Conservation (phyloP, 2,113 vertebrate species). For the Lepus timidus region DNA sequence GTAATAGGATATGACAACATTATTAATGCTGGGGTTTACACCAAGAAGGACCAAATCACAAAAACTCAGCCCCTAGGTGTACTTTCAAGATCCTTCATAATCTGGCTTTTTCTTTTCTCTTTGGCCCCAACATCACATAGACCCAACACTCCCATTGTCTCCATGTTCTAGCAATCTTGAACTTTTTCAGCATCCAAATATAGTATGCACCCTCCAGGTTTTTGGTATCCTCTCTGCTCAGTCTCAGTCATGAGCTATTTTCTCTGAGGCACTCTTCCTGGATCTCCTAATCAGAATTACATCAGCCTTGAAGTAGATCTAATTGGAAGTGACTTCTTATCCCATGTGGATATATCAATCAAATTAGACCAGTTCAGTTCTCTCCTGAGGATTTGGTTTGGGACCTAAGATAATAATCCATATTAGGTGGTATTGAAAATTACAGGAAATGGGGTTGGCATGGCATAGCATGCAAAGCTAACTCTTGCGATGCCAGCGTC, state of each 20-base stretch:
- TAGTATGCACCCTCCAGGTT: background rate
- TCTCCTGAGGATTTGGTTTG: background rate
- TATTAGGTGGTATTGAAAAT: background rate
- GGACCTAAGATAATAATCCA: background rate
- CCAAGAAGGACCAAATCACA: background rate
- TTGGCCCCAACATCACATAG: background rate
- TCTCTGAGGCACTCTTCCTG: background rate
- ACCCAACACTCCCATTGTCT: background rate
- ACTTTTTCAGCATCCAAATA: background rate
- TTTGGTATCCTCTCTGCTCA: background rate
- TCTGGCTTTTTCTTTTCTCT: background rate
- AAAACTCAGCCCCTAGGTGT: background rate
- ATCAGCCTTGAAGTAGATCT: background rate
- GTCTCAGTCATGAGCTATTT: background rate
- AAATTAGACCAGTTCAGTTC: background rate
- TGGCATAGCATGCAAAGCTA: no score
- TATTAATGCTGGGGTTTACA: background rate
- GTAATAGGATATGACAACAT: background rate
- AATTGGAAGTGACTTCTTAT: background rate
- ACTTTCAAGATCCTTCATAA: background rate
- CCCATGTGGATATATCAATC: background rate
- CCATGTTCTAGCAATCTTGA: background rate
- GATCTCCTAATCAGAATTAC: background rate
- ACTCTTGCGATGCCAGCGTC: no score
- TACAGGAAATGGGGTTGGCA: no score